phyloP scores from a whole-genome alignment of 1,140 invertebrate species.

The Luehdorfia chinensis region DNA sequence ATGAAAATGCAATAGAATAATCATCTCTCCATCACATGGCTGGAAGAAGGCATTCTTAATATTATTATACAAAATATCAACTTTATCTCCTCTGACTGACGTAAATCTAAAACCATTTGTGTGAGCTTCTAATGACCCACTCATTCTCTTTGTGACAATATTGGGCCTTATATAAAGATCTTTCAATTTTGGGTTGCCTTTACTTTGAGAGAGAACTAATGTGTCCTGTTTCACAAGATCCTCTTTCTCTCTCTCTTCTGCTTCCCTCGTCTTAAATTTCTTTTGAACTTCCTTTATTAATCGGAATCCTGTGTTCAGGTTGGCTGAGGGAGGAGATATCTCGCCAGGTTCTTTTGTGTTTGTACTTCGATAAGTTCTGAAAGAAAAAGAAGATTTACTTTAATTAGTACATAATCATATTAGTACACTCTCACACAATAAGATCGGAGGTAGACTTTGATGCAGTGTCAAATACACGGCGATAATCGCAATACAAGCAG shows the following conservation, averaged over 20 bases:
- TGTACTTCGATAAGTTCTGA: constrained; percentile 97
- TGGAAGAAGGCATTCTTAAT: constrained; percentile 99
- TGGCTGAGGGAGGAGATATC: constrained; percentile 95
- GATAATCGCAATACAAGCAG: too few species aligned
- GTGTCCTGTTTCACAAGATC: constrained; percentile 99
- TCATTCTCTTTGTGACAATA: constrained; percentile 98
- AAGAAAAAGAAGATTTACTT: constrained; percentile 17
- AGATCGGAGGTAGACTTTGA: too few species aligned
- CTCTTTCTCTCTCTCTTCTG: constrained; percentile 99
- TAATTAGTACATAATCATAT: too few species aligned
- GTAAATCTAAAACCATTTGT: constrained; percentile 99
- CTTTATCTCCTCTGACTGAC: constrained; percentile 98
- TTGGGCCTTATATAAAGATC: constrained; percentile 99
- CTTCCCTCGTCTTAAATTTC: constrained; percentile 98
- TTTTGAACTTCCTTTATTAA: constrained; percentile 99
- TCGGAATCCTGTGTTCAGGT: constrained; percentile 97
- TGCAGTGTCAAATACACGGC: too few species aligned
- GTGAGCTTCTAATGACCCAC: constrained; percentile 96
- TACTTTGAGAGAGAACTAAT: constrained; percentile 95
- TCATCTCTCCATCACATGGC: constrained; percentile 99
- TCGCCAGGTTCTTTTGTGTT: constrained; percentile 99
- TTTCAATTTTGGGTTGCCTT: constrained; percentile 98
- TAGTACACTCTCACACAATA: too few species aligned
- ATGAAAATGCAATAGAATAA: constrained; percentile 99
- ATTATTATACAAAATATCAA: constrained; percentile 99